phyloP scores from a whole-genome alignment of 64 coral and sea anemone genomes.

The Hydrozoanthus tunicans region DNA sequence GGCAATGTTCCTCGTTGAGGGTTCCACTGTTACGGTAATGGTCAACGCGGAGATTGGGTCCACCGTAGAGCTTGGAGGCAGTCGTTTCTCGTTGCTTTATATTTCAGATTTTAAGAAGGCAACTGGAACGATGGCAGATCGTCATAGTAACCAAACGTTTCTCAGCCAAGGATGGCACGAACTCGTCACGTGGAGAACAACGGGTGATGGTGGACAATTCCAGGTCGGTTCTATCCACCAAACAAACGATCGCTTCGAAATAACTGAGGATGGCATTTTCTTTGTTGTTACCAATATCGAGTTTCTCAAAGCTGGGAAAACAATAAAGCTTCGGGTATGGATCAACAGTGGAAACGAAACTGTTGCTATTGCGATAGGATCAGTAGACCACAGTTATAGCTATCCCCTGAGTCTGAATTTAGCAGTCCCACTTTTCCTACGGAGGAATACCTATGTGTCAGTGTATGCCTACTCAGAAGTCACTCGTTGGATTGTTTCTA shows the following conservation, averaged over 20 bases:
- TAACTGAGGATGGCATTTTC: conserved; percentile 49
- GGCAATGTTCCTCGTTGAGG: conserved; percentile 28
- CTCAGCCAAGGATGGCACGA: conserved; percentile 54
- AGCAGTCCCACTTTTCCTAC: conserved; percentile 33
- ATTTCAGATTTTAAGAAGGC: conserved; percentile 37
- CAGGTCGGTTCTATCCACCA: conserved; percentile 76
- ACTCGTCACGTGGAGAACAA: conserved; percentile 65
- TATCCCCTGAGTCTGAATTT: conserved; percentile 42
- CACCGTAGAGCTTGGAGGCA: conserved; percentile 30
- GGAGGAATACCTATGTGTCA: conserved; percentile 52
- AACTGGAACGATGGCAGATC: conserved; percentile 62
- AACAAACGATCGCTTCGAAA: conserved; percentile 66
- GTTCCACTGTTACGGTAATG: conserved; percentile 28
- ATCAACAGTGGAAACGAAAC: conserved; percentile 65
- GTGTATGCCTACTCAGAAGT: conserved; percentile 62
- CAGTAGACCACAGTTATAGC: not conserved
- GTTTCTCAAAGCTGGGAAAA: conserved; percentile 21
- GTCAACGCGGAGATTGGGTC: conserved; percentile 44
- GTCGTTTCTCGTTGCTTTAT: conserved; percentile 57
- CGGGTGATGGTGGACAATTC: conserved; percentile 59
- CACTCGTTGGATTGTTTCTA: conserved; percentile 57
- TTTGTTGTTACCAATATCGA: conserved; percentile 34
- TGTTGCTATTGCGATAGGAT: conserved; percentile 39
- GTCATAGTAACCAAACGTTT: conserved; percentile 60
- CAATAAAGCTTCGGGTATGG: conserved; percentile 44